Evolutionary conservation across 2,797 vertebrate species (phyloP), one percentile per base, ranked within the genome.

Genomic region (Channa striata): DNA sequence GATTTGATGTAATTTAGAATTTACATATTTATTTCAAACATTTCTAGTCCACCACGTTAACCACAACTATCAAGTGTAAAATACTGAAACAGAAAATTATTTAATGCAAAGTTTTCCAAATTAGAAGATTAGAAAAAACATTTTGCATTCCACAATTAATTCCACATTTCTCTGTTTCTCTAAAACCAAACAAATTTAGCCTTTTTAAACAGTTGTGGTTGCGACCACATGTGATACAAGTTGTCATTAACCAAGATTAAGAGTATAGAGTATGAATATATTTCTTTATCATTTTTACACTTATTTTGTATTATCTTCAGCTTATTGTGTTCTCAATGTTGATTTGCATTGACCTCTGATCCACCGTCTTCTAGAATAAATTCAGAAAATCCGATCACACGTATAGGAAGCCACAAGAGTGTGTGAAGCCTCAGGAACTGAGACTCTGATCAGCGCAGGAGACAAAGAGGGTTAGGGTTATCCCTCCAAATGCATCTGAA

Each of bases 401-500:
- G 59, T 46, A 46, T 59, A 76, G 60, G 81, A 75, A 75, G 74
- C 80, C 62, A 64, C 39, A 86, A 77, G 84, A 85, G 16, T 82
- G 69, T 65, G 46, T 8, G 58, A 80, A 78, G 59, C 78, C 51
- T 60, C 7, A 44, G 36, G 9, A 36, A 40, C 23, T 68, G 44
- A 68, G 44, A 71, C 77, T 78, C 80, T 73, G 82, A 77, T 90
- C 62, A 65, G 66, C 43, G 51, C 68, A 85, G 71, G 78, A 84
- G 83, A 89, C 87, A 90, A 84, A 89, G 82, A 87, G 87, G 83
- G 78, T 88, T 86, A 80, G 56, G 20, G 84, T 88, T 87, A 87
- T 87, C 86, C 80, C 72, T 68, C 42, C 86, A 91, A 94, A 90
- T 83, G 82, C 83, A 88, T 91, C 81, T 80, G 56, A 90, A 88